Evolutionary conservation across 2,888 invertebrate species (phyloP).

Genomic region (Pachydiplax longipennis): DNA sequence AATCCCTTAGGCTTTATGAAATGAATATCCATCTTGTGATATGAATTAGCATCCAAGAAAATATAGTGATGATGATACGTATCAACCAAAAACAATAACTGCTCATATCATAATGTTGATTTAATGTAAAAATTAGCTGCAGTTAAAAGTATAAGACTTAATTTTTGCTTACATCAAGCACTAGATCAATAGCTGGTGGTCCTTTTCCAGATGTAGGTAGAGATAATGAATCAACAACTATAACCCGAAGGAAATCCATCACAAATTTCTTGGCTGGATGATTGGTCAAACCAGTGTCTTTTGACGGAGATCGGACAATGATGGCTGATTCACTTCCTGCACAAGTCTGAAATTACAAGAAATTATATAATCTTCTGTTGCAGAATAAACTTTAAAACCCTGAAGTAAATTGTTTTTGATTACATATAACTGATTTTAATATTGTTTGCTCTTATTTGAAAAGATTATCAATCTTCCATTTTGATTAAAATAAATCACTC

Average conservation of each 20-base stretch:
- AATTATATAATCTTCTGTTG: neutral
- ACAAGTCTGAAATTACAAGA: conserved; percentile 8
- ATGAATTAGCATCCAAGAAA: too few relatives aligned
- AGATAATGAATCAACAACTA: conserved; percentile 92
- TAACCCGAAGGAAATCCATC: conserved; percentile 92
- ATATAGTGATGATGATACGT: too few relatives aligned
- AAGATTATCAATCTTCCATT: too few relatives aligned
- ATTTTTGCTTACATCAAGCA: conserved; percentile 72
- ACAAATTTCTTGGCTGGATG: conserved; percentile 89
- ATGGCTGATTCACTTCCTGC: conserved; percentile 49
- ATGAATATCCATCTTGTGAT: too few relatives aligned
- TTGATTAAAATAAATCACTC: too few relatives aligned
- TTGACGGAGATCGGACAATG: conserved; percentile 50
- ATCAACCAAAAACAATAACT: too few relatives aligned
- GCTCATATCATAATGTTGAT: neutral
- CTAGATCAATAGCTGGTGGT: conserved; percentile 86
- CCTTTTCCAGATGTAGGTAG: conserved; percentile 80
- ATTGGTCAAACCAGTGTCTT: conserved; percentile 67
- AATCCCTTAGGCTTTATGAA: too few relatives aligned
- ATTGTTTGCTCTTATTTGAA: too few relatives aligned
- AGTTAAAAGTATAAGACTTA: neutral
- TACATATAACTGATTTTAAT: too few relatives aligned
- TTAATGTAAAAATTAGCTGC: neutral
- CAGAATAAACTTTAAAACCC: neutral
- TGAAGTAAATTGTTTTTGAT: too few relatives aligned